Evolutionary conservation across 64 coral and sea anemone species (phyloP), one percentile per base, ranked within the genome.

Genomic region (Cladopsammia gracilis): DNA sequence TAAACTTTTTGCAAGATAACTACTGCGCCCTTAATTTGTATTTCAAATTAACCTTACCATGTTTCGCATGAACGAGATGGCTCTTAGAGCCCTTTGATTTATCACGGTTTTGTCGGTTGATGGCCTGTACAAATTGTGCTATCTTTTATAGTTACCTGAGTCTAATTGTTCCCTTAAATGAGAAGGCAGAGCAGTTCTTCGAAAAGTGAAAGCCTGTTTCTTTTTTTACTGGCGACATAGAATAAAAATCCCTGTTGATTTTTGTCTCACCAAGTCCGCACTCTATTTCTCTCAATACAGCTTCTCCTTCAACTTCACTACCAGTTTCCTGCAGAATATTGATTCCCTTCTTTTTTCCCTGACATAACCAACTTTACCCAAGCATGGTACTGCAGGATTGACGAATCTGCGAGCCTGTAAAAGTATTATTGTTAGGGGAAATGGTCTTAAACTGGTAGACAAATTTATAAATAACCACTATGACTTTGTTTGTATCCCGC

Each of bases 371-470:
- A 64, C 62, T 64, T 64, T 64, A 64, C 62, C 62, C 62, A 64
- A 64, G 62, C 62, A 64, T 18, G 13, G 62, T 18, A 64, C 62
- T 11, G 62, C 62, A 64, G 62, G 62, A 64, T 64, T 64, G 62
- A 64, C 62, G 62, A 64, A 64, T 64, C n/a, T 64, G n/a, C 62
- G 62, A 64, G 62, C 62, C 62, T 64, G 62, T 64, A 64, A 64
- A 64, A 64, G n/a, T 64, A 64, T 64, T 64, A 64, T 64, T 64
- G 12, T 64, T 64, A 18, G 18, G 62, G 14, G 14, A 19, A 64
- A 64, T 19, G n/a, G 62, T 11, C 62, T 19, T 64, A 18, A 19
- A 64, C 62, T 18, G 62, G 62, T 64, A 19, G 13, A 18, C 13
- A 19, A 11, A 64, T 19, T 64, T 64, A 64, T 64, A 18, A 64